phyloP scores from a whole-genome alignment of 2,797 vertebrate species.

The Oophaga sylvatica region DNA sequence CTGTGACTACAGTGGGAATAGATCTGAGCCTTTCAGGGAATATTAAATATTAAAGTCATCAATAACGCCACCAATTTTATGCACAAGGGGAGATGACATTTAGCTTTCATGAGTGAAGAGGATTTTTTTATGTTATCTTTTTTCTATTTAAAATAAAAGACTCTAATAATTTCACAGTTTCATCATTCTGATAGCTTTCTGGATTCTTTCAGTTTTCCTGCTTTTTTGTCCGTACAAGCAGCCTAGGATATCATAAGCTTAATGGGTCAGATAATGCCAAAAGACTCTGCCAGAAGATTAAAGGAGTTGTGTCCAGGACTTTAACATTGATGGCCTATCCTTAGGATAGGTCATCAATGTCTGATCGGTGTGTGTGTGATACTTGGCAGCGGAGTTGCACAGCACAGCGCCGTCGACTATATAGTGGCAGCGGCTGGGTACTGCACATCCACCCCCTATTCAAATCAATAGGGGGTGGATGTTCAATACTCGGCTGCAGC shows the following conservation, averaged over 20 bases:
- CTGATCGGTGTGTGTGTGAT: too few species aligned
- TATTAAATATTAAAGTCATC: conserved; percentile 42
- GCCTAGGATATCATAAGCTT: neutral
- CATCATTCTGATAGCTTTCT: neutral
- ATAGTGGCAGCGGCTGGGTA: too few species aligned
- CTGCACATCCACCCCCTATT: too few species aligned
- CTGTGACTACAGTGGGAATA: conserved; percentile 34
- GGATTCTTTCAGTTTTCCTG: neutral
- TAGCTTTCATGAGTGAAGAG: neutral
- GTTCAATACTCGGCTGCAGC: too few species aligned
- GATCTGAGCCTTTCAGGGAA: conserved; percentile 4
- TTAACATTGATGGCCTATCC: too few species aligned
- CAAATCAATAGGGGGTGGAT: too few species aligned
- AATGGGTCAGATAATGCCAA: neutral
- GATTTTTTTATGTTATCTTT: neutral
- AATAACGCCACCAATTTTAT: conserved; percentile 39
- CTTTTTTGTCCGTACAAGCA: neutral
- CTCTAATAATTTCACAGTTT: neutral
- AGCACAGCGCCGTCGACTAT: too few species aligned
- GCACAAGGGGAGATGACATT: conserved; percentile 27
- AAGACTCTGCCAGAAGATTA: neutral
- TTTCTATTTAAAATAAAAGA: neutral
- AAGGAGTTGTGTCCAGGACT: neutral
- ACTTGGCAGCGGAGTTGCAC: too few species aligned
- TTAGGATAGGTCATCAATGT: too few species aligned